These are phyloP conservation scores for Cryptoprocta ferox DNA, from an alignment of 2,797 vertebrate species.

Conservation along the genomic window DNA sequence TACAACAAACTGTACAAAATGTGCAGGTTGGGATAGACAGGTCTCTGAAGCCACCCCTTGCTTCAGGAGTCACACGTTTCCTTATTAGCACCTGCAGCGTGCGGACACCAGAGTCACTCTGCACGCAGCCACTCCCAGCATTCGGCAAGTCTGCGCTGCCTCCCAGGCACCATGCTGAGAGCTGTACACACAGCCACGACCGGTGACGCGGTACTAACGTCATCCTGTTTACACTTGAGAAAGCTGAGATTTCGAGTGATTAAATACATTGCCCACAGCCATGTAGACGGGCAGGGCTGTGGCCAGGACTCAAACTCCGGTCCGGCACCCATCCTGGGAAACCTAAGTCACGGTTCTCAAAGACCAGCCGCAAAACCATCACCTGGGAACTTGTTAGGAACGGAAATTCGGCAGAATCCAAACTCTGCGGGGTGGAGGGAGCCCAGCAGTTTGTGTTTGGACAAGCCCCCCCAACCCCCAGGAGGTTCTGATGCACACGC, in stretches of 20 bases:
- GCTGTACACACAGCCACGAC: not conserved
- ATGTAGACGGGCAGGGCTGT: not conserved
- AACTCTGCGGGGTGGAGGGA: not conserved
- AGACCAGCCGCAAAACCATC: not conserved
- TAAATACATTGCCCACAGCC: not conserved
- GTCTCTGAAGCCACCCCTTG: not conserved
- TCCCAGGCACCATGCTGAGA: not conserved
- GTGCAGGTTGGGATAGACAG: too few relatives aligned
- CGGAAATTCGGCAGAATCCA: not conserved
- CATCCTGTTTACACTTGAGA: not conserved
- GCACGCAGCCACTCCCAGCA: accelerated
- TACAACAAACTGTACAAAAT: not conserved
- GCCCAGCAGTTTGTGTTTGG: not conserved
- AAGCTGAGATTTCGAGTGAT: not conserved
- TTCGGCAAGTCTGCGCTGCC: not conserved
- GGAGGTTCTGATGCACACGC: not conserved
- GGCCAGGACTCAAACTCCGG: not conserved
- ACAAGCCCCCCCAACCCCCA: too few relatives aligned
- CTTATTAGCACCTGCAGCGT: not conserved
- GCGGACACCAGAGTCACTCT: not conserved
- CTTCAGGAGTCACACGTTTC: not conserved
- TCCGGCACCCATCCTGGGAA: not conserved
- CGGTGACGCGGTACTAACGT: accelerated
- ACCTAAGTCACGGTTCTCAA: not conserved
- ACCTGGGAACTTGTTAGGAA: not conserved